Conservation (phyloP, 2,797 vertebrate species). For the Helostoma temminkii region DNA sequence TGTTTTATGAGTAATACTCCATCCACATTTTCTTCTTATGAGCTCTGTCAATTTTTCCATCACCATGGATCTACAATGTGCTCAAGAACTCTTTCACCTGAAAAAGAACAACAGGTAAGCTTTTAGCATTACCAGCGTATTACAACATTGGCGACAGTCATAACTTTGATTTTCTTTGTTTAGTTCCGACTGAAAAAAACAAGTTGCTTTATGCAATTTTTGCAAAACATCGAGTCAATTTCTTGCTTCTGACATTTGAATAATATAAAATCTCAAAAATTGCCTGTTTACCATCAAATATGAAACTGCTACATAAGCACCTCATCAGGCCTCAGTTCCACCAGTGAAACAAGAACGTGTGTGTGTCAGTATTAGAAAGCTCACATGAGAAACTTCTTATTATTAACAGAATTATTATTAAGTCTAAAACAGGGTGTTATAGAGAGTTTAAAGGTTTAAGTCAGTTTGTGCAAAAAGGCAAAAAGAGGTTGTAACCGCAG, state of each 20-base stretch:
- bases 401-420: too few species aligned
- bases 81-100: conserved; percentile 95
- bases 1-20: background rate
- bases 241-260: conserved; percentile 13
- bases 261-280: background rate
- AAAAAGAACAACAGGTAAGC: conserved; percentile 28
- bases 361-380: conserved; percentile 1
- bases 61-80: conserved; percentile 67
- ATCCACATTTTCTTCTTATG: background rate
- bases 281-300: conserved; percentile 57
- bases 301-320: conserved; percentile 57
- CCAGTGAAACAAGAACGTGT: conserved; percentile 16
- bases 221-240: background rate
- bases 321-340: conserved; percentile 26
- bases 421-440: background rate
- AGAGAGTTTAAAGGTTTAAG: background rate
- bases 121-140: background rate
- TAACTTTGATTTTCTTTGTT: background rate
- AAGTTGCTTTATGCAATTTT: background rate
- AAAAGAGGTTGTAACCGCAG: too few species aligned
- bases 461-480: too few species aligned
- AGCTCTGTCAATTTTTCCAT: accelerated
- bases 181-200: background rate
- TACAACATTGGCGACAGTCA: too few species aligned
- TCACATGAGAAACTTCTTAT: background rate